phyloP scores from a whole-genome alignment of 2,888 invertebrate genomes.

The Scrobipalpa costella region DNA sequence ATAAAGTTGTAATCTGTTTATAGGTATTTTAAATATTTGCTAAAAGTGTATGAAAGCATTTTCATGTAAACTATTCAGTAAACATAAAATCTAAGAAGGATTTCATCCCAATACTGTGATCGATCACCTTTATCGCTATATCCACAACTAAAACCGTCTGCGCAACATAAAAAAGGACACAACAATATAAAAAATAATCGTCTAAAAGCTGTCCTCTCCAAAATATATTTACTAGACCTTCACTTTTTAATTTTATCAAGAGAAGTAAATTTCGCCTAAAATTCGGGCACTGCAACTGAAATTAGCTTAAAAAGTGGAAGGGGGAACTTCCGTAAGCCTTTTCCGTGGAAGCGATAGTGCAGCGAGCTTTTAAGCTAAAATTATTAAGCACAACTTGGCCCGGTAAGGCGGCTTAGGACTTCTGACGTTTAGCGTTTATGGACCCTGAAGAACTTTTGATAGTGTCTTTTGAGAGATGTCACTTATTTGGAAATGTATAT shows the following conservation, averaged over 20 bases:
- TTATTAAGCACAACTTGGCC: slow-evolving; percentile 73
- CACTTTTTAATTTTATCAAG: slow-evolving; percentile 6
- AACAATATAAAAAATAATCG: neutral
- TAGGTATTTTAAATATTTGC: no score
- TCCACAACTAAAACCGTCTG: no score
- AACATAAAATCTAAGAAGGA: no score
- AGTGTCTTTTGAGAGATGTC: neutral
- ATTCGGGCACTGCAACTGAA: slow-evolving; percentile 40
- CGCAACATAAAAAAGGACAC: neutral
- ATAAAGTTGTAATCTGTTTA: no score
- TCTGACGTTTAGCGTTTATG: slow-evolving; percentile 43
- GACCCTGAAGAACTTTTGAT: slow-evolving; percentile 12
- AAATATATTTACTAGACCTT: neutral
- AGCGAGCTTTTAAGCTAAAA: slow-evolving; percentile 77
- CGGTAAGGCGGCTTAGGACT: slow-evolving; percentile 56
- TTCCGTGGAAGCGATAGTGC: slow-evolving; percentile 67
- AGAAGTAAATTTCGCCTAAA: slow-evolving; percentile 20
- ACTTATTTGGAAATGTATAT: no score
- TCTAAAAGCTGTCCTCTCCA: neutral
- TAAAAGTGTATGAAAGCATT: no score
- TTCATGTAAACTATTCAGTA: no score
- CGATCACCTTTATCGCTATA: no score
- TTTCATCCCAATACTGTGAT: no score
- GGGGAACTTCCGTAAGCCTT: slow-evolving; percentile 63
- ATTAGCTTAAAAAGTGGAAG: slow-evolving; percentile 66